phyloP scores from a whole-genome alignment of 1,140 invertebrate genomes.

The Oedothorax gibbosus region DNA sequence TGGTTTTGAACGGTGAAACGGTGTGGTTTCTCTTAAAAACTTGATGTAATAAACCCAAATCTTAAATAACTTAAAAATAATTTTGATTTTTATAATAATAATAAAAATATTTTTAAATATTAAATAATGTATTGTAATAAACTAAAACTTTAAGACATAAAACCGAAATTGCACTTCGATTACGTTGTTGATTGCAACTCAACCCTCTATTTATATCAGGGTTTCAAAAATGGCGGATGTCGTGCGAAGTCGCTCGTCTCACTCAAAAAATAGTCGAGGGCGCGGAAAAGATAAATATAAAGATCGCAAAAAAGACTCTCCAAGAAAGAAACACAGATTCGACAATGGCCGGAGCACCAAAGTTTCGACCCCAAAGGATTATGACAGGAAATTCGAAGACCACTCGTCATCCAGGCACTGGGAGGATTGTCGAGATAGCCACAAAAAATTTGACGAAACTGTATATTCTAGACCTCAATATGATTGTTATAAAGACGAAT shows the following conservation, averaged over 20 bases:
- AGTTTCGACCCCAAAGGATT: not conserved
- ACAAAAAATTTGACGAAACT: not conserved
- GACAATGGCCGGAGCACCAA: not conserved
- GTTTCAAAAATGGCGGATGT: slow-evolving; percentile 15
- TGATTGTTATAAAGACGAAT: not conserved
- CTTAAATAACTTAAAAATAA: too few relatives aligned
- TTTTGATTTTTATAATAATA: too few relatives aligned
- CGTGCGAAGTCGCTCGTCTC: not conserved
- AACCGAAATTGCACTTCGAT: too few relatives aligned
- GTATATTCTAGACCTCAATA: not conserved
- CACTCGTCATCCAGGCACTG: not conserved
- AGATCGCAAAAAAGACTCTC: not conserved
- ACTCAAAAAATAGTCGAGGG: not conserved
- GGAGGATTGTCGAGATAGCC: not conserved
- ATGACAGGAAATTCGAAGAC: not conserved
- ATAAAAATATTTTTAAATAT: too few relatives aligned
- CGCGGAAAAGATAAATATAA: not conserved
- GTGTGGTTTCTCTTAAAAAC: too few relatives aligned
- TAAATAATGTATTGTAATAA: too few relatives aligned
- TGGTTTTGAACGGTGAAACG: too few relatives aligned
- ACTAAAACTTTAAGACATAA: too few relatives aligned
- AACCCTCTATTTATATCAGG: not conserved
- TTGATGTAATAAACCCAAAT: too few relatives aligned
- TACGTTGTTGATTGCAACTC: not conserved
- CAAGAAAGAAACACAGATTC: not conserved